Conservation (phyloP, 2,113 vertebrate species). For the Centropus unirufus region DNA sequence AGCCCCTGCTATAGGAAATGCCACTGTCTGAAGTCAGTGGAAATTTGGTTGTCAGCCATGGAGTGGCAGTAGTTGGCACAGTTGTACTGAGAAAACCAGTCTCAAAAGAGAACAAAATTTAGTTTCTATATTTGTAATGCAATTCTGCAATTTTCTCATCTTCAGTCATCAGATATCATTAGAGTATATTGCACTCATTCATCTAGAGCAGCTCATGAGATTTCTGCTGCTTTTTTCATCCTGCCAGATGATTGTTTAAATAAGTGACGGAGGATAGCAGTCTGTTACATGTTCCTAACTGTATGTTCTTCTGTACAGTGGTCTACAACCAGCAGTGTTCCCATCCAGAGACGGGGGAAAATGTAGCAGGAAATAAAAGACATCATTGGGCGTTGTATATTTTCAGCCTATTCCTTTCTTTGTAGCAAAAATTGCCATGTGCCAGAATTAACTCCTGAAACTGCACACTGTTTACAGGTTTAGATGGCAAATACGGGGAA, state of each 20-base stretch:
- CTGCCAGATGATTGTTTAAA: background rate
- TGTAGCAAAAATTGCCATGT: background rate
- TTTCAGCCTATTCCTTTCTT: background rate
- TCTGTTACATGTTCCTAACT: background rate
- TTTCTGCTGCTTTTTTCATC: background rate
- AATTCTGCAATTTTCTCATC: background rate
- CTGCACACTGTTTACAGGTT: background rate
- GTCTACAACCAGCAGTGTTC: background rate
- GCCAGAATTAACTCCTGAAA: background rate
- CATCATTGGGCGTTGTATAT: fast-evolving
- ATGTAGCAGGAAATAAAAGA: background rate
- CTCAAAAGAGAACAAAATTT: background rate
- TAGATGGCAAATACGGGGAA: background rate
- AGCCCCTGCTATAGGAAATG: background rate
- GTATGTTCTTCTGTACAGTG: background rate
- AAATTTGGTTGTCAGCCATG: background rate
- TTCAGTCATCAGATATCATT: background rate
- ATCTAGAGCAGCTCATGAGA: background rate
- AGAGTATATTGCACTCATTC: background rate
- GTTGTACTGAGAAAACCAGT: background rate
- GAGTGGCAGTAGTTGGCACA: background rate
- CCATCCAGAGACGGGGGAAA: background rate
- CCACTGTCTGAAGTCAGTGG: background rate
- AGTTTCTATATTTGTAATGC: background rate
- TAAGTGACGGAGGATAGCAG: background rate